Base-by-base conservation (phyloP, 2,113 vertebrate genomes). In the Megaleporinus macrocephalus region DNA sequence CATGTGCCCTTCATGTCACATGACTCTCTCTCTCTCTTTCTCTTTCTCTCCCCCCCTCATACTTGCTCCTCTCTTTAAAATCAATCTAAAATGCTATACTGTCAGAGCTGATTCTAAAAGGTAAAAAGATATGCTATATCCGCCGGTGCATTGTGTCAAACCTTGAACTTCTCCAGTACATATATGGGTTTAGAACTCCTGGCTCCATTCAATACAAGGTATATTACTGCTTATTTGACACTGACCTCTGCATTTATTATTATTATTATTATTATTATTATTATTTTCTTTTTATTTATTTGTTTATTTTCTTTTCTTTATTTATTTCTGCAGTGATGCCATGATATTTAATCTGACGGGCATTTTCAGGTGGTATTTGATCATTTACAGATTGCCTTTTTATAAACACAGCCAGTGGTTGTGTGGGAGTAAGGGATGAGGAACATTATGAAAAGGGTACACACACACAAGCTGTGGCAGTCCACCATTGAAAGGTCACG, bases 401-500 rank as follows among this genome's bases (percentile, higher is more conserved):
- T 59, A 82, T 83, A 83, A 57, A 81, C 36, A 78, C 12, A 44
- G 41, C 16, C 7, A 55, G 26, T 71, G 79, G n/a, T 29, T 61
- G 70, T 57, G 55, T 80, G 72, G 61, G 78, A 62, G 74, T 20
- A 61, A 66, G 18, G 7, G 41, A 65, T 33, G 71, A 70, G 83
- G 76, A 83, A 80, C 88, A 88, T 78, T 83, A 85, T 73, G 65
- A 74, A 57, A 81, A 83, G 47, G 57, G 61, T 84, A 13, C 76
- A 79, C 78, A 79, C 41, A 84, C 44, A 63, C 24, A 47, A 47
- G 74, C 65, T 41, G 30, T 71, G 73, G 55, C 65, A 10, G 65
- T 86, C 57, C 69, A 70, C 68, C 69, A 36, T 55, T 68, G 70
- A 91, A 90, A 90, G 90, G 89, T 89, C 85, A 88, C 49, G 78